A percentile compares a stretch with the other conserved stretches of the same genome.
Evolutionary conservation across 2,113 vertebrate genomes (phyloP).

Genomic region (Leptobrachium leishanense): DNA sequence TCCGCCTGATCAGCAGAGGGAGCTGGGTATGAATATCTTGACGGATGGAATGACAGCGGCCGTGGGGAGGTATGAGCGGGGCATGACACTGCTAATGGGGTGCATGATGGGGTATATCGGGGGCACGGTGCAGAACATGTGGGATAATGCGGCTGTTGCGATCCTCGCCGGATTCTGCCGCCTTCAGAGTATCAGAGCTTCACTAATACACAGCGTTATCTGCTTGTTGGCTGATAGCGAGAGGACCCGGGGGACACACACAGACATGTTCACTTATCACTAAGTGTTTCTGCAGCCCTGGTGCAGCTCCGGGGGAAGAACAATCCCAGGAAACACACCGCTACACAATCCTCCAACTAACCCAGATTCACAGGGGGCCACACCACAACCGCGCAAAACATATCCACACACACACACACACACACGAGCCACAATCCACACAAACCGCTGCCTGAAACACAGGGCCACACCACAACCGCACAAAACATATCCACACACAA

Average conservation of each 20-base stretch:
- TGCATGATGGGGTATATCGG: not conserved
- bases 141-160: not conserved
- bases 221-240: not conserved
- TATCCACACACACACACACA: no score
- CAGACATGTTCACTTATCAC: not conserved
- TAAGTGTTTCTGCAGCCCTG: not conserved
- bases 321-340: not conserved
- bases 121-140: not conserved
- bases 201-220: not conserved
- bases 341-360: not conserved
- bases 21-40: no score
- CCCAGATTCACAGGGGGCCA: not conserved
- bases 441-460: no score
- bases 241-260: not conserved
- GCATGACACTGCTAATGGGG: not conserved
- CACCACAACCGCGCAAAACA: not conserved
- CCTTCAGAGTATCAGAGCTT: slow-evolving; percentile 14
- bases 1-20: no score
- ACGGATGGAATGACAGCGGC: no score
- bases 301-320: not conserved
- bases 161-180: slow-evolving; percentile 4
- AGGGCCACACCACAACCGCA: no score
- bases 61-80: not conserved
- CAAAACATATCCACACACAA: not conserved
- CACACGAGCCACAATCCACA: no score